Base-by-base conservation (phyloP, 2,113 vertebrate genomes). In the Onychostoma macrolepis region DNA sequence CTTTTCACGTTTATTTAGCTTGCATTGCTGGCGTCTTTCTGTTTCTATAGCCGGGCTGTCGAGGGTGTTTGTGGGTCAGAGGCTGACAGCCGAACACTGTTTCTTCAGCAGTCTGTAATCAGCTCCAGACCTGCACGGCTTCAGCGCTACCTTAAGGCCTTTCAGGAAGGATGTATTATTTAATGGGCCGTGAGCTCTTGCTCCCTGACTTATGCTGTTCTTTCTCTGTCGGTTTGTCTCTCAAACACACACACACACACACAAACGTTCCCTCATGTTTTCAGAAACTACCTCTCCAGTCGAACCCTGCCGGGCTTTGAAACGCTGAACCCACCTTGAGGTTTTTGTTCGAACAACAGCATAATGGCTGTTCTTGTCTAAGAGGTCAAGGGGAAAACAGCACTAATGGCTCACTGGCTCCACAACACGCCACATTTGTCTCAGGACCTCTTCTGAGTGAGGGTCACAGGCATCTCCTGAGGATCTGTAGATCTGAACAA, bases 361-460 rank as follows among this genome's bases (percentile, higher is more conserved):
- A 24, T 85, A 86, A 88, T 86, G 84, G 78, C 80, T 48, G 58
- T 69, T 88, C 79, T 65, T 80, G 45, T 78, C 79, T 58, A 80
- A 61, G 24, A 87, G 75, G 76, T 80, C 43, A 79, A 80, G 69
- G 45, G 81, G 72, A 83, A 88, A 83, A 65, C 67, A 4, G 87
- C 19, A 24, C 84, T 88, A 86, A 88, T 83, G 80, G 76, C 85
- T 83, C 80, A 86, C 86, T 83, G 80, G 69, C 85, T 83, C 80
- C 87, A 86, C 36, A 21, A 36, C 63, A 80, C 53, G 43, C 85
- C 88, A 58, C 81, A 56, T 71, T 83, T 72, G 81, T 84, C 88
- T 89, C 56, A n/a, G 56, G 56, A 82, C 45, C 84, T 81, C 36
- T 15, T 45, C 24, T 45, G 58, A 45, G 80, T 65, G 58, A n/a